Conservation (phyloP, 2,888 invertebrate genomes). For the Paralinhomoeus sp. region DNA sequence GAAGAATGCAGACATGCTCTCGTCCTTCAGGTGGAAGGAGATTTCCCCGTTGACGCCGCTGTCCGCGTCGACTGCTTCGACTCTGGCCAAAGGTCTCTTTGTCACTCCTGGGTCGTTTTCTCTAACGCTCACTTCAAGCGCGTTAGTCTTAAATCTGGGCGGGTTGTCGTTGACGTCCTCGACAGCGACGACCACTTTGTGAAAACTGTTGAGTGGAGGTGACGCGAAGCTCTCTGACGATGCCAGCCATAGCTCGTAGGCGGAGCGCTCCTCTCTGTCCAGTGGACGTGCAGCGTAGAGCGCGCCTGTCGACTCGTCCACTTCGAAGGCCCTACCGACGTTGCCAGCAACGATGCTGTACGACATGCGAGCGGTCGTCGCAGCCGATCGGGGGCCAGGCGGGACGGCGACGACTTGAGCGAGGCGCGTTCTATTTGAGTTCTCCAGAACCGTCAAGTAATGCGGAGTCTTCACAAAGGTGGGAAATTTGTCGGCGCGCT, state of each 20-base stretch:
- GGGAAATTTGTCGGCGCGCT: background rate
- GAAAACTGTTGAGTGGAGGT: constrained; percentile 38
- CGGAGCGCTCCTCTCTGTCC: constrained; percentile 61
- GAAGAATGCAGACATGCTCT: constrained; percentile 34
- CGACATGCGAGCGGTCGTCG: background rate
- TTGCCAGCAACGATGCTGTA: constrained; percentile 3
- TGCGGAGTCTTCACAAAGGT: background rate
- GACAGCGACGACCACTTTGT: constrained; percentile 60
- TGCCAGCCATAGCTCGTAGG: constrained; percentile 61
- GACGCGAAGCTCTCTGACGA: constrained; percentile 45
- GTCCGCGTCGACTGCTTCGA: constrained; percentile 57
- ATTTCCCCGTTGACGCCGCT: background rate
- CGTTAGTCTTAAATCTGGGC: constrained; percentile 62
- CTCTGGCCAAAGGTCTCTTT: constrained; percentile 48
- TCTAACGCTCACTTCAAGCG: constrained; percentile 49
- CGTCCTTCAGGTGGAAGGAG: constrained; percentile 22
- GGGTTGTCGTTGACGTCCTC: constrained; percentile 82
- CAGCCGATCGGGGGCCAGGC: no score
- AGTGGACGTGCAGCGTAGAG: constrained; percentile 24
- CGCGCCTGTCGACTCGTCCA: background rate
- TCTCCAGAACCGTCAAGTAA: no score
- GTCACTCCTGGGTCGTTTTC: constrained; percentile 61
- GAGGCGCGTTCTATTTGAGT: no score
- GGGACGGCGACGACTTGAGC: no score
- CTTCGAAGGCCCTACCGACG: background rate